These are phyloP conservation scores for Pelagia noctiluca DNA, from an alignment of 30 jellyfish, hydroid and myxozoan genomes.

Conservation along the genomic window DNA sequence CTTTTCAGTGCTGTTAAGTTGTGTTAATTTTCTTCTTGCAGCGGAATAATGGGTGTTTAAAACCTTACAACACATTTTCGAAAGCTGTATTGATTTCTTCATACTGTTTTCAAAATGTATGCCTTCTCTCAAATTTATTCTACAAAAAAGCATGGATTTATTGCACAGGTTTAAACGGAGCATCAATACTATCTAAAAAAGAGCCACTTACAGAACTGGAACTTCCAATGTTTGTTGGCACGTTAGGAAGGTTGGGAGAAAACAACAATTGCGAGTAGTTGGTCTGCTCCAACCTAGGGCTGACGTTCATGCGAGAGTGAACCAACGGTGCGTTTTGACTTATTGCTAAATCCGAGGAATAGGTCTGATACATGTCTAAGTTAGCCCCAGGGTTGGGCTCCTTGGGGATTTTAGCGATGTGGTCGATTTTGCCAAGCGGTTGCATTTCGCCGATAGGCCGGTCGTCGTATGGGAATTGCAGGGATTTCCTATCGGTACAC, in stretches of 20 bases:
- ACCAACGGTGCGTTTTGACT: slow-evolving; percentile 8
- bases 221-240: neutral
- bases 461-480: slow-evolving; percentile 71
- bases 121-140: too few species aligned
- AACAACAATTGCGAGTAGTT: slow-evolving; percentile 14
- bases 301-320: slow-evolving; percentile 36
- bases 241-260: too few species aligned
- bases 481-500: slow-evolving; percentile 27
- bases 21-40: too few species aligned
- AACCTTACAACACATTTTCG: too few species aligned
- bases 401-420: slow-evolving; percentile 3
- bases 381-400: slow-evolving; percentile 17
- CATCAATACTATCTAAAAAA: neutral
- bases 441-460: slow-evolving; percentile 33
- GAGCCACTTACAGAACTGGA: neutral
- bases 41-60: too few species aligned
- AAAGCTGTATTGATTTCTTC: too few species aligned
- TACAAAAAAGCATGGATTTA: too few species aligned
- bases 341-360: slow-evolving; percentile 14
- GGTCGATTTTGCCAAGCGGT: neutral
- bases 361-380: slow-evolving; percentile 39
- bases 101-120: too few species aligned
- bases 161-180: slow-evolving; percentile 1
- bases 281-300: slow-evolving; percentile 22
- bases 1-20: too few species aligned